Base-by-base conservation (phyloP, 2,888 invertebrate species). In the Drosophila monieri region DNA sequence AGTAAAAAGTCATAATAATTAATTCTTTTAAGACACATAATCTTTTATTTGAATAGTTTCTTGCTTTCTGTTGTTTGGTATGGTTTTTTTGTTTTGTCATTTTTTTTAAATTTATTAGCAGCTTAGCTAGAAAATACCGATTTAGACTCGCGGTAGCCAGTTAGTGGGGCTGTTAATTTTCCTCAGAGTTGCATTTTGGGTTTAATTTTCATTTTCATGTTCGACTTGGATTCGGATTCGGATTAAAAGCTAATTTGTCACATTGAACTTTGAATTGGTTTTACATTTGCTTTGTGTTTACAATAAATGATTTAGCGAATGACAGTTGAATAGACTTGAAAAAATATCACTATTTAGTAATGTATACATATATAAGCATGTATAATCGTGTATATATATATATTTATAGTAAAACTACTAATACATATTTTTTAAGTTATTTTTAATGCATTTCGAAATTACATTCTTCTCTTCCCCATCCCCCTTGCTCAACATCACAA, bases 41-140 rank as follows among this genome's bases (percentile, higher is more conserved):
- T 87, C 83, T 79, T 84, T 88, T 84, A 88, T 84, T 88, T 88
- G 69, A 80, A 84, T 81, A 87, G 88, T 51, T 80, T 74, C 52
- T 85, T 81, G 55, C 62, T 60, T 52, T 69, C 35, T 60, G 41
- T 48, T 70, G 60, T 67, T 77, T 72, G 71, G 48, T 66, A 53
- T 79, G 59, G 60, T 62, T 35, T 67, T 46, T 46, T 43, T 53
- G 51, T 73, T 30, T 30, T 54, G 52, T 62, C 32, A 10, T 37
- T 48, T 56, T 54, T 47, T 54, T 54, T 46, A 10, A 48, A 73
- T 66, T 64, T 64, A 48, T 71, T 72, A 72, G 78, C 69, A 70
- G 76, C 65, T n/a, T 61, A 55, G 66, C 78, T 75, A 80, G 76
- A 75, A 67, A 70, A 70, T 80, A 76, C 65, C 67, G 25, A 68